Base-by-base conservation (phyloP, 37 sponge, comb jelly and placozoan genomes). In the Crambe crambe region DNA sequence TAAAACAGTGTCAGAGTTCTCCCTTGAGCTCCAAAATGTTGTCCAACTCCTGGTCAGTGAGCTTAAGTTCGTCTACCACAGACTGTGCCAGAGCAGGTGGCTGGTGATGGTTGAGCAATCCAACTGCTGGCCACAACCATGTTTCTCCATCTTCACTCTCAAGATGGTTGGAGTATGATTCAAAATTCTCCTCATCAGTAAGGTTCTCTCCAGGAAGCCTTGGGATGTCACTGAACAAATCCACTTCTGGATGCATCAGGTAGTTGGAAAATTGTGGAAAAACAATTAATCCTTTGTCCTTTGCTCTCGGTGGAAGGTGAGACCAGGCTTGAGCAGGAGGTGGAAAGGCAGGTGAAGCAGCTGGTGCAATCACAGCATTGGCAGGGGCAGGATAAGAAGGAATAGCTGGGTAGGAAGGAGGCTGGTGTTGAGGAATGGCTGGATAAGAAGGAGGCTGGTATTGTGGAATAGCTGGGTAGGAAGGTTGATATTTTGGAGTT, bases 191-290 rank as follows among this genome's bases (percentile, higher is more conserved):
- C 23, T 41, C 2, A n/a, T 44, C 72, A 2, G 25, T 12, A 25
- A 23, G 35, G n/a, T n/a, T n/a, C 23, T 79, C 65, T 42, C 80
- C 80, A 23, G 68, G 80, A 30, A 79, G 47, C 41, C 57, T 39
- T 4, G 80, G 80, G 23, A 67, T 62, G 29, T 79, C 80, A 20
- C 41, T n/a, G 31, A 65, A 82, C 2, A 66, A 57, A 37, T 73
- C 73, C 30, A 82, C 67, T 9, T 62, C 43, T 17, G 82, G 82
- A 37, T 72, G 73, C 26, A 71, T 51, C 37, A 81, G 43, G 31
- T 44, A 43, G 35, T 41, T 22, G 36, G 54, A 32, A 29, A 80
- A 68, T 8, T 62, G 66, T n/a, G 66, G 78, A 44, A 47, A 80
- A 3, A 80, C 18, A 8, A 80, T n/a, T n/a, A 47, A 47, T 47